Evolutionary conservation across 2,113 vertebrate species (phyloP).

Genomic region (Cettia cetti): DNA sequence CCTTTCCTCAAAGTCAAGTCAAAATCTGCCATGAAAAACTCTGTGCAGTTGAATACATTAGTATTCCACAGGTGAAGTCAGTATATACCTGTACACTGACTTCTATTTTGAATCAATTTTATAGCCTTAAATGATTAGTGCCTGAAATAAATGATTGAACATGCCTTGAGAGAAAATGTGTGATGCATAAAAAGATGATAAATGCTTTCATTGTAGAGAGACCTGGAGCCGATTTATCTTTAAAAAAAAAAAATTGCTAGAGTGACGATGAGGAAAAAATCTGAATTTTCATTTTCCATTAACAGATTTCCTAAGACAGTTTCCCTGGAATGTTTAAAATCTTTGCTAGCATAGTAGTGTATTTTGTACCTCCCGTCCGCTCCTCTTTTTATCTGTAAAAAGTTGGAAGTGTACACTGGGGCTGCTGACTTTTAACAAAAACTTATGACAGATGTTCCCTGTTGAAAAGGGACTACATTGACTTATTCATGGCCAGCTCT

Average conservation of each 20-base stretch:
- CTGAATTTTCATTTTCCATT: slow-evolving; percentile 26
- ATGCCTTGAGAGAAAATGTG: slow-evolving; percentile 40
- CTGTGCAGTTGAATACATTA: background rate
- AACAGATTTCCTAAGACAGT: background rate
- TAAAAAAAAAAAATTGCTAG: background rate
- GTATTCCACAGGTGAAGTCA: slow-evolving; percentile 28
- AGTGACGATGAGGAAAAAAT: background rate
- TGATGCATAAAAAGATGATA: slow-evolving; percentile 44
- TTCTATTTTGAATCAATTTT: slow-evolving; percentile 66
- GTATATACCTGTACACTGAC: slow-evolving; percentile 14
- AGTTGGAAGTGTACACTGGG: background rate
- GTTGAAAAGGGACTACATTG: background rate
- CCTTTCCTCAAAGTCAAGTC: slow-evolving; percentile 22
- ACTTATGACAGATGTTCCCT: background rate
- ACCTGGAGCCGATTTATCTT: slow-evolving; percentile 5
- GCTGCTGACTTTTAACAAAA: background rate
- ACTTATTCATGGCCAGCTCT: background rate
- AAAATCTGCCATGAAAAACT: background rate
- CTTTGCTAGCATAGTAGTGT: background rate
- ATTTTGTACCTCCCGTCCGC: background rate
- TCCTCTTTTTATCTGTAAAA: background rate
- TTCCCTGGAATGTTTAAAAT: background rate
- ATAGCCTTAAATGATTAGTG: slow-evolving; percentile 57
- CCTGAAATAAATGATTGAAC: slow-evolving; percentile 64
- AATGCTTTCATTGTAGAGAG: slow-evolving; percentile 7